A percentile compares a stretch with the other conserved stretches of the same genome.
Evolutionary conservation across 2,888 invertebrate species (phyloP).

Genomic region (Lypha dubia): DNA sequence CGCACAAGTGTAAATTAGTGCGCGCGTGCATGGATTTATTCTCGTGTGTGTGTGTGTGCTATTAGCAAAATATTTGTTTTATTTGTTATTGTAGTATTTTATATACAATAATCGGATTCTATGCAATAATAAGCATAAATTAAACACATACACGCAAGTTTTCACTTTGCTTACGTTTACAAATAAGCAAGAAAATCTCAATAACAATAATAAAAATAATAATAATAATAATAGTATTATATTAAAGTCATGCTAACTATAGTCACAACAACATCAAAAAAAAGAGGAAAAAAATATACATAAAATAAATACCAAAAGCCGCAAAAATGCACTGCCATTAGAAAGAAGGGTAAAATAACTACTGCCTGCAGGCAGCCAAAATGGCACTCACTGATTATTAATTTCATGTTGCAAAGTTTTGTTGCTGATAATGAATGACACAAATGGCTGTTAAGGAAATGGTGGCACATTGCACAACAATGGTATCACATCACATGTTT

Average conservation of each 20-base stretch:
- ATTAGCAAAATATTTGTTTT: conserved; percentile 7
- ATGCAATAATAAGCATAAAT: conserved; percentile 69
- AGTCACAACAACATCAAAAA: background rate
- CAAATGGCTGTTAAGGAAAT: background rate
- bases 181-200: conserved; percentile 10
- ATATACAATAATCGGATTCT: conserved; percentile 65
- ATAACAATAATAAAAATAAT: too few relatives aligned
- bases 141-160: conserved; percentile 55
- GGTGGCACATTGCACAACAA: conserved; percentile 25
- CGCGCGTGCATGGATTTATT: background rate
- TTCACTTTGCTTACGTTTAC: conserved; percentile 48
- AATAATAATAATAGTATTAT: conserved; percentile 46
- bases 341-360: background rate
- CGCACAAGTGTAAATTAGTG: conserved; percentile 58
- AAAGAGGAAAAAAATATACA: background rate
- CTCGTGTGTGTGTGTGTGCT: background rate
- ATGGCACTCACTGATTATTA: conserved; percentile 18
- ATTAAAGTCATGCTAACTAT: background rate
- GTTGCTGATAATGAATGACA: conserved; percentile 27
- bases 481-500: background rate
- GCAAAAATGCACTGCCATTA: background rate
- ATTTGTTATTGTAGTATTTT: conserved; percentile 20
- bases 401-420: conserved; percentile 3
- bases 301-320: background rate
- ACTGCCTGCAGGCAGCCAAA: background rate